Conservation (phyloP, 1,140 invertebrate genomes). For the Microplitis demolitor region DNA sequence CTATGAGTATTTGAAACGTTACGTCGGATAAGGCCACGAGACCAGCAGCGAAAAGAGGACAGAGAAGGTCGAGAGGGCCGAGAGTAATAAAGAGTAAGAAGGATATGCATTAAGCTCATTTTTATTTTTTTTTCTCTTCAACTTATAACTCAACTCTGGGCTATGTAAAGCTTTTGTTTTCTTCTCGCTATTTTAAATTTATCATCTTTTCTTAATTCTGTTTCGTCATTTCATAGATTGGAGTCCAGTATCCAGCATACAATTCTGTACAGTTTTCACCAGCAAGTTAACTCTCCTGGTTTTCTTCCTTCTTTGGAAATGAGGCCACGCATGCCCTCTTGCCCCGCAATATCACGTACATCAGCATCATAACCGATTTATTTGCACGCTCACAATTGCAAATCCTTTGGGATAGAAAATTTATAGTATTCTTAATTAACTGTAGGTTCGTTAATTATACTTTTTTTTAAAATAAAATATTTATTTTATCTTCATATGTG, state of each 20-base stretch:
- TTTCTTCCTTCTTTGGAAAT: conserved; percentile 4
- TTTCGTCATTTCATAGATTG: not conserved
- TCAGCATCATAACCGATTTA: not conserved
- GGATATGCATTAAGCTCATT: not conserved
- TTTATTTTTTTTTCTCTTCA: not conserved
- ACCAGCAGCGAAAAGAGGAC: not conserved
- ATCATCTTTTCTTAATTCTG: not conserved
- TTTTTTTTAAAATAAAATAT: too few relatives aligned
- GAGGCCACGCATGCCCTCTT: conserved; percentile 15
- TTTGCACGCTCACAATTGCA: not conserved
- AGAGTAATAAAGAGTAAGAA: not conserved
- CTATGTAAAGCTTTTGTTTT: not conserved
- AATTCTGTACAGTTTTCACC: not conserved
- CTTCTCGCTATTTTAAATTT: conserved; percentile 12
- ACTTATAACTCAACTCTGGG: too few relatives aligned
- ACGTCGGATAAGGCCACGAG: not conserved
- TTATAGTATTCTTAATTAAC: not conserved
- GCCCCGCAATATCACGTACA: not conserved
- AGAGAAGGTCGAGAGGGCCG: not conserved
- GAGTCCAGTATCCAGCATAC: not conserved
- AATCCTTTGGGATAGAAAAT: not conserved
- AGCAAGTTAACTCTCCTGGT: not conserved
- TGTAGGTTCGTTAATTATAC: too few relatives aligned
- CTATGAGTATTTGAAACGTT: not conserved
- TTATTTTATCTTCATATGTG: too few relatives aligned